These are phyloP conservation scores for Papilio helenus DNA, from an alignment of 1,140 invertebrate species.

Conservation along the genomic window DNA sequence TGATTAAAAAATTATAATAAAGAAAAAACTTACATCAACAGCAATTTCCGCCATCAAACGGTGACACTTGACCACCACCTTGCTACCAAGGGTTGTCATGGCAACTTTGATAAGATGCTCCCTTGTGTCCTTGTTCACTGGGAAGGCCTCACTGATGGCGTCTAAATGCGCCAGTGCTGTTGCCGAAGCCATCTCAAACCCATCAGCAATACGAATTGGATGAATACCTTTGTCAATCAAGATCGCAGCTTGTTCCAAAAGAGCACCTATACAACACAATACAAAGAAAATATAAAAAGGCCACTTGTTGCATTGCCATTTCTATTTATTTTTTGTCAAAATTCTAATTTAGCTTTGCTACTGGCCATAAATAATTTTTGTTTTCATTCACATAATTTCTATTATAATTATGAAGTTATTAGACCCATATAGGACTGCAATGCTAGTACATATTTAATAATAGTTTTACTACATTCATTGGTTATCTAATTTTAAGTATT, in stretches of 20 bases:
- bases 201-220: conserved; percentile 99
- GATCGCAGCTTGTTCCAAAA: conserved; percentile 97
- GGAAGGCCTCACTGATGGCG: conserved; percentile 94
- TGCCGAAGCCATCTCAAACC: conserved; percentile 98
- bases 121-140: conserved; percentile 90
- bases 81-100: conserved; percentile 99
- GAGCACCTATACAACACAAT: conserved; percentile 89
- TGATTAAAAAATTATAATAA: neutral
- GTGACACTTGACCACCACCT: conserved; percentile 97
- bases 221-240: conserved; percentile 98
- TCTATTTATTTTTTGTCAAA: neutral
- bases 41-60: conserved; percentile 99
- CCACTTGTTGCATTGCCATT: too few relatives aligned
- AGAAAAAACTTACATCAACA: conserved; percentile 88
- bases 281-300: too few relatives aligned
- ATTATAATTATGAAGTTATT: neutral
- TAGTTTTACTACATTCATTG: neutral
- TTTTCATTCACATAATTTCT: neutral
- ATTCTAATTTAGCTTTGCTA: neutral
- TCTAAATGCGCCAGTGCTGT: conserved; percentile 94
- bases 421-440: neutral
- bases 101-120: conserved; percentile 97
- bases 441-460: neutral
- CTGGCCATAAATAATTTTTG: neutral
- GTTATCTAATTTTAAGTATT: neutral